phyloP scores from a whole-genome alignment of 2,113 vertebrate genomes.

The Sigmodon hispidus region DNA sequence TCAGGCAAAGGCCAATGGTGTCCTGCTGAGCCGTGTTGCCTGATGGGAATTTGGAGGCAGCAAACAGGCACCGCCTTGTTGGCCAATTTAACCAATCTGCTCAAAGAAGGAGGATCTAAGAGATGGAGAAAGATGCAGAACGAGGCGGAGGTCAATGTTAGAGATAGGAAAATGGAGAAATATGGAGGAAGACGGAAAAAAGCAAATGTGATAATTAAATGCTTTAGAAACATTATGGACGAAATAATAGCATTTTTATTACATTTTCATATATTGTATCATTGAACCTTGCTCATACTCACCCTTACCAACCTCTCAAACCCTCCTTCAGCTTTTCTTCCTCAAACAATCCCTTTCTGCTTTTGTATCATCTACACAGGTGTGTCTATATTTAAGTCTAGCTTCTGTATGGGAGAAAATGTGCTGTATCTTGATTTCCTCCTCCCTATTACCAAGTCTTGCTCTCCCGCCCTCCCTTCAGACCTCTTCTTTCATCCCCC shows the following conservation, averaged over 20 bases:
- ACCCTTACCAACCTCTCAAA: no score
- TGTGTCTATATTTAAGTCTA: neutral
- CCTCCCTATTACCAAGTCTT: neutral
- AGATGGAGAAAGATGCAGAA: neutral
- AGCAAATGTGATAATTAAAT: neutral
- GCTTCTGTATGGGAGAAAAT: neutral
- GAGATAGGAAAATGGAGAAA: neutral
- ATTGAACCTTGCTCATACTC: neutral
- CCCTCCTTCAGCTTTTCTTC: neutral
- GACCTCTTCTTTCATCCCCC: neutral
- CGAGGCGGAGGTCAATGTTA: neutral
- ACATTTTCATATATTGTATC: no score
- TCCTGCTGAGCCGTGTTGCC: neutral
- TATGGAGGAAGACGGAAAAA: neutral
- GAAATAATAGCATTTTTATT: neutral
- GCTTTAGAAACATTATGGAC: neutral
- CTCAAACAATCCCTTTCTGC: neutral
- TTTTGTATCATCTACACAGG: neutral
- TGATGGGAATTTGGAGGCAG: neutral
- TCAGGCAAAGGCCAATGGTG: no score
- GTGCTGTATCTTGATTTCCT: neutral
- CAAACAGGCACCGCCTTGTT: neutral
- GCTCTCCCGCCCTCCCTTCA: neutral
- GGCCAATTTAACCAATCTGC: neutral
- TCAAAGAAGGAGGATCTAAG: neutral